Evolutionary conservation across 2,797 vertebrate species (phyloP), one percentile per base, ranked within the genome.

Genomic region (Pseudochaenichthys georgianus): DNA sequence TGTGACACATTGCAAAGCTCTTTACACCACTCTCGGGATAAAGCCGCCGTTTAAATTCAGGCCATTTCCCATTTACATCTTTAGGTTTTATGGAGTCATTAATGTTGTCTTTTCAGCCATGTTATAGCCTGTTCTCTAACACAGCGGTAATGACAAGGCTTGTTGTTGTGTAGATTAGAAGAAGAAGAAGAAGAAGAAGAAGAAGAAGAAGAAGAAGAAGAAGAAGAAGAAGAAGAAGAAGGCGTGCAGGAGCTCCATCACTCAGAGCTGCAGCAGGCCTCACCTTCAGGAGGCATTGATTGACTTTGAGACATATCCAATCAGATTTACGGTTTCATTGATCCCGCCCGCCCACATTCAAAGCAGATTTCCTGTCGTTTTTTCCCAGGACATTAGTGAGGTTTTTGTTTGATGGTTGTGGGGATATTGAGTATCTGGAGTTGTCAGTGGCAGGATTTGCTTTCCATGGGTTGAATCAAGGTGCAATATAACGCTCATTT

Each of bases 241-340:
- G 28, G 38, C 51, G 19, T 17, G 6, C 17, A 17, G 50, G 54
- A 59, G n/a, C 34, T 16, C 45, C 64, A 72, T 80, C 80, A 64
- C 75, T 85, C 70, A 75, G 13, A 65, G 57, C 48, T 71, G 38
- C 47, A 28, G 38, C 47, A 48, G 52, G 43, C 66, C 46, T 66
- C 38, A 28, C 54, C 72, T 73, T 58, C 69, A 31, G 69, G 15
- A 42, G 45, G 42, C 62, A 72, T 84, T 66, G 66, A 85, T 59
- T 70, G 45, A 64, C 66, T 73, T 4, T 65, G 59, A 59, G 43
- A 72, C 46, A 76, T 74, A 78, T 72, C n/a, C 62, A 52, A 48
- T 45, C 73, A 5, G 48, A 79, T 81, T 81, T 70, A 64, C 55
- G 42, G 43, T 64, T 68, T 9, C 47, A 75, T 58, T 73, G 69